phyloP scores from a whole-genome alignment of 2,113 vertebrate species.

The Rattus norvegicus region DNA sequence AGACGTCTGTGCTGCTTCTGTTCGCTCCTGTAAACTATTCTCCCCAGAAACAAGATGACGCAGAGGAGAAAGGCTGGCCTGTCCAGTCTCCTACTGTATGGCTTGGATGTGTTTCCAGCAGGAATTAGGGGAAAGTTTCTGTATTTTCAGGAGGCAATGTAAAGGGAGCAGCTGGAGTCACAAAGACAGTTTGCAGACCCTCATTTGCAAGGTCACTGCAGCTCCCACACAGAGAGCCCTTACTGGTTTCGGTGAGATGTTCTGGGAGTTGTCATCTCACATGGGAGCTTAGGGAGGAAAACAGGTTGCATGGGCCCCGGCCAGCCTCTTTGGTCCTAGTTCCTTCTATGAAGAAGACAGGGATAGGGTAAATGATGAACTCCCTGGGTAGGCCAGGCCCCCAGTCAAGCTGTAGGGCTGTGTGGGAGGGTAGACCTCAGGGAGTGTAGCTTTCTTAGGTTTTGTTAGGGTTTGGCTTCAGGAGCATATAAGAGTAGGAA shows the following conservation, averaged over 20 bases:
- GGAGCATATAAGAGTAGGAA: background rate
- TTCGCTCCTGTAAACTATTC: background rate
- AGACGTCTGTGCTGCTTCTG: rapidly evolving
- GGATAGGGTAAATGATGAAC: too few species aligned
- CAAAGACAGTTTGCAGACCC: background rate
- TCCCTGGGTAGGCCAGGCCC: rapidly evolving
- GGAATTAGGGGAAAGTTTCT: background rate
- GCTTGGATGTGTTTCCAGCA: background rate
- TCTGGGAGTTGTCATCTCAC: background rate
- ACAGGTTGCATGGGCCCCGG: background rate
- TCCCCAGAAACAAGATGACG: background rate
- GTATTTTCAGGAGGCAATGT: background rate
- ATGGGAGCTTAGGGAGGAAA: too few species aligned
- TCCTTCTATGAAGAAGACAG: rapidly evolving
- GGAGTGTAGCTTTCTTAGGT: background rate
- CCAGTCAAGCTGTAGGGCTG: background rate
- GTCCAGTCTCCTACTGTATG: background rate
- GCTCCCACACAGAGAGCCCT: background rate
- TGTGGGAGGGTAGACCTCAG: background rate
- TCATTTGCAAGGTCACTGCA: constrained; percentile 19
- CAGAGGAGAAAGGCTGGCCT: background rate
- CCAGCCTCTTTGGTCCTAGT: rapidly evolving
- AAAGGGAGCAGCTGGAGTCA: background rate
- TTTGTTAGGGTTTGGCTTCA: background rate
- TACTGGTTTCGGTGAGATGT: background rate